phyloP scores from a whole-genome alignment of 2,888 invertebrate genomes.

The Epirrhoe alternata region DNA sequence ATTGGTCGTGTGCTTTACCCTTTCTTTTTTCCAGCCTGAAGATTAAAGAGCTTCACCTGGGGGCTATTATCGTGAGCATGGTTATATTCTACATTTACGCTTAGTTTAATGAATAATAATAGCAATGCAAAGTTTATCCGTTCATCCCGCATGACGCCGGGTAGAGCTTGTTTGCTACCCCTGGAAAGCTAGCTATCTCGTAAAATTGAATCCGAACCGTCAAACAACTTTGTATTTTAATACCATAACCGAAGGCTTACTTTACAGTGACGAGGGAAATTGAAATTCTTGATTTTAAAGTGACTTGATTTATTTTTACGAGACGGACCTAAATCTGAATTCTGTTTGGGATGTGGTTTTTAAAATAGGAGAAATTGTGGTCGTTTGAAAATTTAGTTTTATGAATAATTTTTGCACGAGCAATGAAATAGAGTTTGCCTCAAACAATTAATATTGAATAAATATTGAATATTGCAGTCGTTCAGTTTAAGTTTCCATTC shows the following conservation, averaged over 20 bases:
- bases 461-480: too few species aligned
- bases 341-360: conserved; percentile 31
- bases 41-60: too few species aligned
- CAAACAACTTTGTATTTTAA: conserved; percentile 46
- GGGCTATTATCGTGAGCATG: neutral
- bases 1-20: too few species aligned
- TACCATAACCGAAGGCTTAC: conserved; percentile 53
- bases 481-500: too few species aligned
- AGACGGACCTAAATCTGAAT: conserved; percentile 55
- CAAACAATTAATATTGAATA: too few species aligned
- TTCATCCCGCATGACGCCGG: conserved; percentile 36
- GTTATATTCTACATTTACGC: neutral
- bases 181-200: conserved; percentile 37
- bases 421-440: too few species aligned
- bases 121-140: conserved; percentile 13
- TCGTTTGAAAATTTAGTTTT: too few species aligned
- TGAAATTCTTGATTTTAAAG: conserved; percentile 69
- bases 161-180: conserved; percentile 58
- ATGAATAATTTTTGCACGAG: too few species aligned
- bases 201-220: conserved; percentile 47
- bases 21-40: too few species aligned
- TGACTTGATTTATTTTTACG: conserved; percentile 73
- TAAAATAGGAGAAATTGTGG: neutral
- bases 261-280: conserved; percentile 61
- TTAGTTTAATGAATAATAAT: conserved; percentile 5